These are phyloP conservation scores for Ethmia dodecea DNA, from an alignment of 2,888 invertebrate genomes.

Conservation along the genomic window DNA sequence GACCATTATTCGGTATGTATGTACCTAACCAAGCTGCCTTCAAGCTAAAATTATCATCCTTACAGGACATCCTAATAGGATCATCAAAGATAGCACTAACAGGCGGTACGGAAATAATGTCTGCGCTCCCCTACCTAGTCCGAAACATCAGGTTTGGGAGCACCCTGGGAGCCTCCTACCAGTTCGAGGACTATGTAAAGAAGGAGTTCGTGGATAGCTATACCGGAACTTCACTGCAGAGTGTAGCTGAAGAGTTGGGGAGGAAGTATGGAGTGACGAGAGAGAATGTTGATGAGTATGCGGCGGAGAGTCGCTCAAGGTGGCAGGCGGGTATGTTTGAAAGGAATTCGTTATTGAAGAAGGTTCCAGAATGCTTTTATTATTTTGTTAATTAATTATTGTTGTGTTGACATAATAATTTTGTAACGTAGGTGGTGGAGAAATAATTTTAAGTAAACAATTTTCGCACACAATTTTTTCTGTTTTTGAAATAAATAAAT, in stretches of 20 bases:
- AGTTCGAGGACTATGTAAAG: slow-evolving; percentile 84
- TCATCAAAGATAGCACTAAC: slow-evolving; percentile 89
- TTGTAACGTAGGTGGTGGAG: too few species aligned
- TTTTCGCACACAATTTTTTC: too few species aligned
- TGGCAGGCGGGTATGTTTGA: slow-evolving; percentile 91
- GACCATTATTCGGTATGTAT: too few species aligned
- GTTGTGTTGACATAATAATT: not conserved
- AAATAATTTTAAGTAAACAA: not conserved
- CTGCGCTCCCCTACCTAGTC: slow-evolving; percentile 89
- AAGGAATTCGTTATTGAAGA: too few species aligned
- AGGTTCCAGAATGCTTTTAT: not conserved
- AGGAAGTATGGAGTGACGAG: slow-evolving; percentile 83
- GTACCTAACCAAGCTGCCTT: too few species aligned
- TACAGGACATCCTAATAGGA: slow-evolving; percentile 89
- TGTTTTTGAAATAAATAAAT: too few species aligned
- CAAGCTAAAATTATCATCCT: too few species aligned
- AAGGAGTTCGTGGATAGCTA: slow-evolving; percentile 81
- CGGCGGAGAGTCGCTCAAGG: slow-evolving; percentile 86
- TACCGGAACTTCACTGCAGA: slow-evolving; percentile 91
- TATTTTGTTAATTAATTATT: too few species aligned
- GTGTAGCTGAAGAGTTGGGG: slow-evolving; percentile 93
- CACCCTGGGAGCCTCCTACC: slow-evolving; percentile 83
- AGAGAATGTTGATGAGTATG: slow-evolving; percentile 88
- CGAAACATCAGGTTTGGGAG: slow-evolving; percentile 94
- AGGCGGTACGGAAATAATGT: slow-evolving; percentile 97